Percentiles rank a stretch among this genome's conserved stretches.
phyloP scores from a whole-genome alignment of 2,888 invertebrate genomes.

The Iphiclides podalirius region DNA sequence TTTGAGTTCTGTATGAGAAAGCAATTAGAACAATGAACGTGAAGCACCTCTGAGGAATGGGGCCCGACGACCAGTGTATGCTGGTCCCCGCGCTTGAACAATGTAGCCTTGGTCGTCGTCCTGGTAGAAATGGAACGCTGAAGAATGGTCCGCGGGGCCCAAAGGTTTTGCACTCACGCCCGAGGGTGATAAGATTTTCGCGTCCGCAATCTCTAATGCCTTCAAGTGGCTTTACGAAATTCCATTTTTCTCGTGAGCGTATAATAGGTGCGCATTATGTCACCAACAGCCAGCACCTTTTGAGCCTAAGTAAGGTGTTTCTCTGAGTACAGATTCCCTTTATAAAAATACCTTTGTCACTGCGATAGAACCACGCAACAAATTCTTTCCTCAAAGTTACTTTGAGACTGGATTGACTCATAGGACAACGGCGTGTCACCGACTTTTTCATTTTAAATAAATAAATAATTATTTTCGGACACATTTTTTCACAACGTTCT shows the following conservation, averaged over 20 bases:
- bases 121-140: background rate
- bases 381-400: too few species aligned
- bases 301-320: too few species aligned
- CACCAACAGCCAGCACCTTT: too few species aligned
- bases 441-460: too few species aligned
- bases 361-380: too few species aligned
- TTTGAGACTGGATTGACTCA: too few species aligned
- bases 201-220: slow-evolving; percentile 64
- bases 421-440: too few species aligned
- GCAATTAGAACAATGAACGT: slow-evolving; percentile 72
- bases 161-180: slow-evolving; percentile 31
- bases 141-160: slow-evolving; percentile 31
- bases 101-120: slow-evolving; percentile 6
- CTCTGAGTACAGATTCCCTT: too few species aligned
- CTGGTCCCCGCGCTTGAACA: slow-evolving; percentile 27
- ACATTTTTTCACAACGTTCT: too few species aligned
- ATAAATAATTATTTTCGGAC: too few species aligned
- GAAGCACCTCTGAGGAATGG: slow-evolving; percentile 46
- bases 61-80: slow-evolving; percentile 32
- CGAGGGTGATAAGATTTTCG: slow-evolving; percentile 42
- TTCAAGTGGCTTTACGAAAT: slow-evolving; percentile 48
- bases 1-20: slow-evolving; percentile 62
- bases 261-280: slow-evolving; percentile 31
- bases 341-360: too few species aligned
- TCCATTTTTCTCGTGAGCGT: slow-evolving; percentile 38